Evolutionary conservation across 2,113 vertebrate genomes (phyloP), one percentile per base, ranked within the genome.

Genomic region (Halichoeres trimaculatus): DNA sequence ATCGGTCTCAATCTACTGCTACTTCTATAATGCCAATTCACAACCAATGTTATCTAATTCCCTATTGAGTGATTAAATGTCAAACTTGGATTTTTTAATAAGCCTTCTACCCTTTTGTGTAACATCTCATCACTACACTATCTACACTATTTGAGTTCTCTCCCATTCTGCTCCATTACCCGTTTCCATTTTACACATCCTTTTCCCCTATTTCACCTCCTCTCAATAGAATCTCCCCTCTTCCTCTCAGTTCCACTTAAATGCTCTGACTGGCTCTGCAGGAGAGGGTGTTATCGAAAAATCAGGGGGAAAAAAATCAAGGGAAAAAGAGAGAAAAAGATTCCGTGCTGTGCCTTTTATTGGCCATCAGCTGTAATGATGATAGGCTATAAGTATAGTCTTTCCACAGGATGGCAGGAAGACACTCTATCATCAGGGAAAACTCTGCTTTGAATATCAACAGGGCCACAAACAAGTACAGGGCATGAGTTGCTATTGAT

Each of bases 341-440:
- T 70, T 51, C 59, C 34, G 68, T 80, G 79, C 45, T 69, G 48
- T 69, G 70, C 58, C 43, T 62, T 52, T 85, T 85, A 80, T 43
- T 14, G 14, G n/a, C 73, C 71, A 83, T 80, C 73, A 76, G 35
- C 35, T 2, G 10, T 66, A 76, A 74, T 82, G 70, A 78, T 76
- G 78, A 82, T 72, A 59, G 61, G 65, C 35, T 71, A 72, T 66
- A 77, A 81, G 69, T 63, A 80, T 47, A 54, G 61, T 82, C 56
- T 74, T 76, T 66, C 40, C 57, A 20, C 47, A 51, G 40, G 1
- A 23, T 50, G n/a, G 6, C 20, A 64, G 60, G 51, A 8, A 34
- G 62, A 52, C 53, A 45, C 24, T 20, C 57, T 36, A 54, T 64
- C 65, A 85, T 65, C 41, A 23, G 40, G 26, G 48, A 43, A 48